Evolutionary conservation across 2,113 vertebrate genomes (phyloP), one percentile per base, ranked within the genome.

Genomic region (Labrus mixtus): DNA sequence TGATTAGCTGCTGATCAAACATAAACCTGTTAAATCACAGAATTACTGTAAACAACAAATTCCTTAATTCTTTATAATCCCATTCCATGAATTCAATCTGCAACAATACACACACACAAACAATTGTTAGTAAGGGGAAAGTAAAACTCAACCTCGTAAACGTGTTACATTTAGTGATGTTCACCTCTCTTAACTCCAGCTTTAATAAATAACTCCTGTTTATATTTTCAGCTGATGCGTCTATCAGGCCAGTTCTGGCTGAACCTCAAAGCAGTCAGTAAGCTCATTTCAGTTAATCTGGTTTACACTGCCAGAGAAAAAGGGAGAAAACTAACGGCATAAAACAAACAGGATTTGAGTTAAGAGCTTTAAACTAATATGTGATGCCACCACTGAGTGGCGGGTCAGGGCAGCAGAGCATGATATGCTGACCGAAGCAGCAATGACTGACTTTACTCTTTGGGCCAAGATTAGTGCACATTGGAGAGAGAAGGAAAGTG

Each of bases 331-430:
- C 54, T 51, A 63, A 33, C 45, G 23, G 74, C 71, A 75, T 82
- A 79, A 92, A 85, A 79, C 68, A 86, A 86, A 89, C 68, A 78
- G 71, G 82, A 89, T 76, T 87, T 87, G 48, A 65, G 61, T 87
- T 76, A 79, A 88, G 73, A 81, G 51, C 67, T 67, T 86, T 76
- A 80, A 72, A 74, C 50, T 68, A 83, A 82, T 78, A 70, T 61
- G 69, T 17, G 8, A 68, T 51, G 41, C 29, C 63, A 57, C 29
- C 63, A 57, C 10, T 76, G 84, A 81, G 48, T 76, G 72, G 51
- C 11, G 8, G 61, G 43, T 50, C 41, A 16, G 68, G 57, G 33
- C 10, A 39, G 57, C 36, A 62, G 80, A 64, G 48, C 66, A n/a
- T 22, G 68, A 82, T 76, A 22, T 22, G 1, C 51, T 41, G 45